Evolutionary conservation across 2,888 invertebrate species (phyloP).

Genomic region (Cryptus armator): DNA sequence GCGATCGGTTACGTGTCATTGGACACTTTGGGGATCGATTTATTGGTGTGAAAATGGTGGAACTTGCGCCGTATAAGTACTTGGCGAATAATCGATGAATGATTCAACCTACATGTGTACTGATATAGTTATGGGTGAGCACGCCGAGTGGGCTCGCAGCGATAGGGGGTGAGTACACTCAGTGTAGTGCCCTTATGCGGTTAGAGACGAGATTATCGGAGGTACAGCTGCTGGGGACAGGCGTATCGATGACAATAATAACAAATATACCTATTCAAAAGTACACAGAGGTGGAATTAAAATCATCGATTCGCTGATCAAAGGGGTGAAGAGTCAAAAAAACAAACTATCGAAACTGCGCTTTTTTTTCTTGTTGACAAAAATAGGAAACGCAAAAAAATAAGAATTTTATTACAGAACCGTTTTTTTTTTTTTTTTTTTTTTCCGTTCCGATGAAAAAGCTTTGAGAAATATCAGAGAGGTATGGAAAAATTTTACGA

Average conservation of each 20-base stretch:
- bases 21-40: background rate
- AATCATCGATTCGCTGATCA: too few relatives aligned
- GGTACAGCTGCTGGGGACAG: background rate
- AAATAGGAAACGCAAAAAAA: too few relatives aligned
- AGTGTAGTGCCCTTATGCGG: background rate
- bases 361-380: too few relatives aligned
- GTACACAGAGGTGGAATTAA: too few relatives aligned
- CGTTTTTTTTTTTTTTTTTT: too few relatives aligned
- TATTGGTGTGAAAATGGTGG: background rate
- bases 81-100: background rate
- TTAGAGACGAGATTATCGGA: background rate
- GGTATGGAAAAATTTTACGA: too few relatives aligned
- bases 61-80: background rate
- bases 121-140: background rate
- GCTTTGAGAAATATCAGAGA: too few relatives aligned
- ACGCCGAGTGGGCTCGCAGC: background rate
- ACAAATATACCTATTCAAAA: too few relatives aligned
- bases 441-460: too few relatives aligned
- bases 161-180: constrained; percentile 5
- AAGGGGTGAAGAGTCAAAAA: too few relatives aligned
- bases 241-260: background rate
- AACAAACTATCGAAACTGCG: too few relatives aligned
- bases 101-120: background rate
- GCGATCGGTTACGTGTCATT: constrained; percentile 2
- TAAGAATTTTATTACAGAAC: too few relatives aligned